Percentiles rank a stretch among this genome's conserved stretches.
These are phyloP conservation scores for Triops longicaudatus DNA, from an alignment of 1,140 invertebrate species.

Conservation along the genomic window DNA sequence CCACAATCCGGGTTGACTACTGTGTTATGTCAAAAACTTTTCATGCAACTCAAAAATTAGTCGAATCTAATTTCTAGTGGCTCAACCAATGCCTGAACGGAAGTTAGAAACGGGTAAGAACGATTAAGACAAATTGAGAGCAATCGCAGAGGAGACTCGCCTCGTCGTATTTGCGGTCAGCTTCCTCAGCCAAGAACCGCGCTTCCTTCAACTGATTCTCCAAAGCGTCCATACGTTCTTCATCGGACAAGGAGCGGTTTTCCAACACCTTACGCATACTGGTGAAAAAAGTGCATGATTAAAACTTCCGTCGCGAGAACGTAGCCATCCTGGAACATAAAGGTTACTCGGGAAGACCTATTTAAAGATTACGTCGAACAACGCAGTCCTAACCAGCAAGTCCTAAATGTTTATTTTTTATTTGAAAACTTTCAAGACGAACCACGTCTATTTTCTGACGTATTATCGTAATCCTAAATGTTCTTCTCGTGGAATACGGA, in stretches of 20 bases:
- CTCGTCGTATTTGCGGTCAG: slow-evolving; percentile 99
- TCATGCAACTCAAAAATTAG: neutral
- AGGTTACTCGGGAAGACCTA: too few species aligned
- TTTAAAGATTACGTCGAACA: too few species aligned
- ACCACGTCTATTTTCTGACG: too few species aligned
- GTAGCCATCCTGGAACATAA: too few species aligned
- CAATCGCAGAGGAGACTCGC: slow-evolving; percentile 46
- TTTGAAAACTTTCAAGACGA: too few species aligned
- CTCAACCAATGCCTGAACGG: too few species aligned
- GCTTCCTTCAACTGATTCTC: slow-evolving; percentile 99
- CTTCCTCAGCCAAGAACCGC: slow-evolving; percentile 98
- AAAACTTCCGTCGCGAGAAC: neutral
- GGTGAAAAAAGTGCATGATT: slow-evolving; percentile 33
- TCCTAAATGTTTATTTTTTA: too few species aligned
- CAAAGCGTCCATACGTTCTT: slow-evolving; percentile 98
- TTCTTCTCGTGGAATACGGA: neutral
- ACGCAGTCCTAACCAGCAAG: too few species aligned
- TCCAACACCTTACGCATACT: slow-evolving; percentile 99
- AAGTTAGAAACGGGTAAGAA: too few species aligned
- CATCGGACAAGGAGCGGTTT: slow-evolving; percentile 98
- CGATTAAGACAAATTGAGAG: neutral
- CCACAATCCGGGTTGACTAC: neutral
- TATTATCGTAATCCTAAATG: too few species aligned
- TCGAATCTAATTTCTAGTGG: neutral
- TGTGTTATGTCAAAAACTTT: too few species aligned